Conservation (phyloP, 2,888 invertebrate species). For the Cactoblastis cactorum region DNA sequence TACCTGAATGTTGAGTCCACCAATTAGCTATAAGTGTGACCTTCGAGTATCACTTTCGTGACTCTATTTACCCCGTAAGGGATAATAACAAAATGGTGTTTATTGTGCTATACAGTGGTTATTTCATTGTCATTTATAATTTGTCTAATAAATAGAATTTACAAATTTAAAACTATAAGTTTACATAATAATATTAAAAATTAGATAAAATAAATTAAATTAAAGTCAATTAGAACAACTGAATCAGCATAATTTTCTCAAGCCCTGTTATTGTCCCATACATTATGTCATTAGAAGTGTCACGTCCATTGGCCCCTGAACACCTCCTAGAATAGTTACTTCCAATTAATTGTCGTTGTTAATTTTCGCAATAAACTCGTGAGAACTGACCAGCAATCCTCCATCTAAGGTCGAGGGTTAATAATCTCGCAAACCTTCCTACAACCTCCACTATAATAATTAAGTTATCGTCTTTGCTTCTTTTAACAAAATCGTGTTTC, state of each 20-base stretch:
- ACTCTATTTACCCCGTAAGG: no score
- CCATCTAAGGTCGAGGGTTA: conserved; percentile 32
- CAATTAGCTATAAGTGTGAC: no score
- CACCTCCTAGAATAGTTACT: conserved; percentile 46
- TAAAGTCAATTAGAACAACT: conserved; percentile 20
- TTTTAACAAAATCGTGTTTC: conserved; percentile 3
- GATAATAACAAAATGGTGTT: no score
- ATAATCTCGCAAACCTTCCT: conserved; percentile 28
- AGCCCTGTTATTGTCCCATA: conserved; percentile 23
- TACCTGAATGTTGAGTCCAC: no score
- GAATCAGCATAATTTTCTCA: no score
- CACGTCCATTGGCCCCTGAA: conserved; percentile 28
- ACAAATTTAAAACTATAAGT: no score
- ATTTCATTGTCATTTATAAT: no score
- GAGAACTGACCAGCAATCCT: conserved; percentile 42
- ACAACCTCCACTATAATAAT: conserved; percentile 26
- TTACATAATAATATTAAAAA: no score
- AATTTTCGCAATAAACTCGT: conserved; percentile 62
- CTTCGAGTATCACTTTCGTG: no score
- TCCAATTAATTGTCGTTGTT: conserved; percentile 68
- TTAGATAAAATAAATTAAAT: background rate
- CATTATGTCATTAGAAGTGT: conserved; percentile 25
- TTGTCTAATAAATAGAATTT: no score
- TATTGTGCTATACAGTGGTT: no score
- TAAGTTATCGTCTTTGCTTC: conserved; percentile 12